Conservation (phyloP, 2,888 invertebrate genomes). For the Melanophora roralis region DNA sequence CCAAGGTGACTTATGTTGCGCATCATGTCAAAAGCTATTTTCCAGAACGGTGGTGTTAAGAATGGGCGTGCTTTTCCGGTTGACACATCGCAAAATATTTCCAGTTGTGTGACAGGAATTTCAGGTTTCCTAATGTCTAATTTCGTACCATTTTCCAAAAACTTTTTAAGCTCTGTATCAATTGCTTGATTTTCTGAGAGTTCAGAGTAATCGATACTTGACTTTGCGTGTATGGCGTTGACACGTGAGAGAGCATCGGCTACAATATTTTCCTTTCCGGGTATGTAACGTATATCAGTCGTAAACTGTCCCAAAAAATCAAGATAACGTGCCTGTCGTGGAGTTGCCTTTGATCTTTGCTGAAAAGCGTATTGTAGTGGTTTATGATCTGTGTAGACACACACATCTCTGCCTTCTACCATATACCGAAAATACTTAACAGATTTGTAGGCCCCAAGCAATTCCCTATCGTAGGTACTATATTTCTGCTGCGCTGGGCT, state of each 20-base stretch:
- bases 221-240: constrained; percentile 63
- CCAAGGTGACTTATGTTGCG: constrained; percentile 34
- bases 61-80: constrained; percentile 26
- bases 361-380: constrained; percentile 70
- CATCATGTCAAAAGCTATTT: constrained; percentile 24
- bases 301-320: constrained; percentile 40
- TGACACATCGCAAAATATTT: constrained; percentile 37
- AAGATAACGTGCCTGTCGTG: neutral
- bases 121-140: neutral
- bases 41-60: constrained; percentile 26
- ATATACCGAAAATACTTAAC: constrained; percentile 60
- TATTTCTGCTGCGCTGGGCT: constrained; percentile 34
- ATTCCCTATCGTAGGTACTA: constrained; percentile 45
- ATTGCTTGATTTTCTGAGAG: constrained; percentile 39
- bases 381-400: constrained; percentile 72
- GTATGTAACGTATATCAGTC: constrained; percentile 39
- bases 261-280: constrained; percentile 31
- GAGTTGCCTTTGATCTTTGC: constrained; percentile 64
- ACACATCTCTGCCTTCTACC: constrained; percentile 71
- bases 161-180: neutral
- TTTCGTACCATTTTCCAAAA: neutral
- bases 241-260: constrained; percentile 36
- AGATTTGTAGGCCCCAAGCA: constrained; percentile 41
- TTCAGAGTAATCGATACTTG: constrained; percentile 70
- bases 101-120: constrained; percentile 12